phyloP scores from a whole-genome alignment of 2,113 vertebrate species.

The Lophura nycthemera region DNA sequence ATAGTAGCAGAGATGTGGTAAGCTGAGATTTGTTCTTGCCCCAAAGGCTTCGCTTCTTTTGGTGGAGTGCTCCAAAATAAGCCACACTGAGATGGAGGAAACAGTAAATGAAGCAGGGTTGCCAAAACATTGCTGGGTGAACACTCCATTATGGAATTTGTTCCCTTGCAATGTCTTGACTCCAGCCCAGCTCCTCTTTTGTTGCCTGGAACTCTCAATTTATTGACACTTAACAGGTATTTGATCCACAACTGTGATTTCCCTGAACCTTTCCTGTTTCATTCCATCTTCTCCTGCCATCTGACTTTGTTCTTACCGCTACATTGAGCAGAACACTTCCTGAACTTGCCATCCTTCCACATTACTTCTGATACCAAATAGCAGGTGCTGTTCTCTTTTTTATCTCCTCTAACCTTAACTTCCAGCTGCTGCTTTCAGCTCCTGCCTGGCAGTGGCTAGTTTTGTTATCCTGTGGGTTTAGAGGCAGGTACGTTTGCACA shows the following conservation, averaged over 20 bases:
- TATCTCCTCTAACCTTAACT: background rate
- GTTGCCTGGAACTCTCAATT: background rate
- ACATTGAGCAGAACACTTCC: background rate
- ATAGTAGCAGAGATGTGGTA: background rate
- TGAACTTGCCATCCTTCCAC: background rate
- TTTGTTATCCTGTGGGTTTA: background rate
- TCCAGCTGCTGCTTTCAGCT: background rate
- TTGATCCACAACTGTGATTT: background rate
- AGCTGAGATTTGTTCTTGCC: background rate
- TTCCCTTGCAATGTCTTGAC: background rate
- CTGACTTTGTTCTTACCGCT: background rate
- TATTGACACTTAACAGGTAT: background rate
- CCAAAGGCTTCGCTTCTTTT: background rate
- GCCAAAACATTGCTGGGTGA: background rate
- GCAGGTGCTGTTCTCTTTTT: background rate
- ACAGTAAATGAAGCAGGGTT: background rate
- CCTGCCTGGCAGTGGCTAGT: background rate
- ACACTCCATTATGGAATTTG: background rate
- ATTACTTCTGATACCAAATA: background rate
- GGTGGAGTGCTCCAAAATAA: background rate
- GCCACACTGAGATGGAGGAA: background rate
- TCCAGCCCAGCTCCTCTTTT: background rate
- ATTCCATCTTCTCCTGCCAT: background rate
- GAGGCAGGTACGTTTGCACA: background rate
- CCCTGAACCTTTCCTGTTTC: background rate